phyloP scores from a whole-genome alignment of 1,140 invertebrate genomes.

The Protaetia brevitarsis region DNA sequence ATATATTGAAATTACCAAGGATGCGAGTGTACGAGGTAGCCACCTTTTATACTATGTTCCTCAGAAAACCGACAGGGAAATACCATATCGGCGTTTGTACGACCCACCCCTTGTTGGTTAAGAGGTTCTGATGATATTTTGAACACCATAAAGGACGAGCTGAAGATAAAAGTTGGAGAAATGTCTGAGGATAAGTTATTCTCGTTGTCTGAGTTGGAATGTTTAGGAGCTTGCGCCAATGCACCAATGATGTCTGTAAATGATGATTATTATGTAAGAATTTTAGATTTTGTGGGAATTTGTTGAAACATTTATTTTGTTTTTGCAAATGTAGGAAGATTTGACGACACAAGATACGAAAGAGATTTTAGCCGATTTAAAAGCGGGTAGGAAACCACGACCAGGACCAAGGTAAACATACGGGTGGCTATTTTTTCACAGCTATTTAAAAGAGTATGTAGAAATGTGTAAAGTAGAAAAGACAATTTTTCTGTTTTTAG shows the following conservation, averaged over 20 bases:
- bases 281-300: conserved; percentile 18
- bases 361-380: conserved; percentile 86
- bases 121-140: conserved; percentile 90
- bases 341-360: conserved; percentile 84
- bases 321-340: conserved; percentile 77
- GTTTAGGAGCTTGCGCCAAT: conserved; percentile 98
- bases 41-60: conserved; percentile 99
- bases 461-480: too few relatives aligned
- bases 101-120: conserved; percentile 98
- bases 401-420: conserved; percentile 89
- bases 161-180: conserved; percentile 83
- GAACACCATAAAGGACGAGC: conserved; percentile 74
- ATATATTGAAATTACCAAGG: conserved; percentile 81
- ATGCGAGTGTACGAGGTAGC: conserved; percentile 99
- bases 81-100: conserved; percentile 98
- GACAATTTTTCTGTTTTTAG: too few relatives aligned
- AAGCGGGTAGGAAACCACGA: conserved; percentile 80
- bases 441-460: too few relatives aligned
- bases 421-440: too few relatives aligned
- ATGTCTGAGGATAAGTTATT: conserved; percentile 90
- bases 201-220: conserved; percentile 95
- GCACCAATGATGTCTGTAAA: conserved; percentile 99
- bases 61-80: conserved; percentile 92
- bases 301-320: conserved; percentile 23
- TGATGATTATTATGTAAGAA: conserved; percentile 94